Percentiles rank a stretch among this genome's conserved stretches.
Conservation (phyloP, 2,888 invertebrate genomes). For the Drosophila conformis region DNA sequence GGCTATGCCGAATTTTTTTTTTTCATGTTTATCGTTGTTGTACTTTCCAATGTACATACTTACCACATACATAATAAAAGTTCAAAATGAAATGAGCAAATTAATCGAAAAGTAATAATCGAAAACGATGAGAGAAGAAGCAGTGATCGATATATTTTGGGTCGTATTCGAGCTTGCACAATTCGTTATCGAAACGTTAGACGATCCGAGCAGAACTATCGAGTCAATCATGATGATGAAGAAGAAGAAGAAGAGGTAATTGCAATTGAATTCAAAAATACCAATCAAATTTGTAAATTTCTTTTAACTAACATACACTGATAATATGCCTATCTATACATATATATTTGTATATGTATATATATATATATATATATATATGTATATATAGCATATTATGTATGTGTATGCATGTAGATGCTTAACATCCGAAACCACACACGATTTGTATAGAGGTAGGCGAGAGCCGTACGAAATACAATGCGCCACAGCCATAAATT, state of each 20-base stretch:
- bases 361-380: background rate
- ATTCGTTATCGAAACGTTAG: conserved; percentile 28
- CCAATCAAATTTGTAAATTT: conserved; percentile 24
- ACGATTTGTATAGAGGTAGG: conserved; percentile 27
- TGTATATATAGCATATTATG: conserved; percentile 1
- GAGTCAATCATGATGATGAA: conserved; percentile 12
- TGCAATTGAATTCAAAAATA: conserved; percentile 39
- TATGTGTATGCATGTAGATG: conserved; percentile 19
- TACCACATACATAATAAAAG: conserved; percentile 13
- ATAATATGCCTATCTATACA: conserved; percentile 6
- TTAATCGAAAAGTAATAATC: background rate
- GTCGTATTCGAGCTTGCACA: conserved; percentile 11
- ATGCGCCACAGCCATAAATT: conserved; percentile 7
- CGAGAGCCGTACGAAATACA: conserved; percentile 25
- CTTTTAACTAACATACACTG: conserved; percentile 23
- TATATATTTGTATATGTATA: conserved; percentile 1
- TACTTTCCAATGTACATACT: conserved; percentile 42
- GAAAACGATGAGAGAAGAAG: conserved; percentile 9
- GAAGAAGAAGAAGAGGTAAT: conserved; percentile 43
- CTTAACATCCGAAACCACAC: conserved; percentile 11
- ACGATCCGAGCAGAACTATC: conserved; percentile 16
- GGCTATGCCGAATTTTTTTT: conserved; percentile 39
- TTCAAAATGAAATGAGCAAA: conserved; percentile 4
- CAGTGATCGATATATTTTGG: conserved; percentile 26
- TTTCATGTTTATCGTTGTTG: conserved; percentile 48